Base-by-base conservation (phyloP, 2,888 invertebrate genomes). In the Anoplius nigerrimus region DNA sequence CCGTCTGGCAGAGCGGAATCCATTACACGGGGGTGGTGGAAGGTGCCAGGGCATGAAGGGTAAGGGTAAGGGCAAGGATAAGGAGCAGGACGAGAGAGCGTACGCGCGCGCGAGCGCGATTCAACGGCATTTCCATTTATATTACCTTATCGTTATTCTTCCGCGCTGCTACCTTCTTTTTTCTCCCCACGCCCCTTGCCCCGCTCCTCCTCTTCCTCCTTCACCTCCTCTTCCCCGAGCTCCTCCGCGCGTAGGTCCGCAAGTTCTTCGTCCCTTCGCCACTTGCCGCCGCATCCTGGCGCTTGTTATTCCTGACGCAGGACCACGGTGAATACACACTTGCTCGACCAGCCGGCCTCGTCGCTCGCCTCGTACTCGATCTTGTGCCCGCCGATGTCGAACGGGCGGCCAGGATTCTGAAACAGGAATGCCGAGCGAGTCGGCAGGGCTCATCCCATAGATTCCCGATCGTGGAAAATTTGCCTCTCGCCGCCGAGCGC, bases 281-380 rank as follows among this genome's bases (percentile, higher is more conserved):
- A 54, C 56, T 62, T 51, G 27, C 20, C 55, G 45, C 46, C 59
- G 34, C 57, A 18, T 53, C 13, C 18, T 3, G 21, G 27, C 21
- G 13, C 20, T 63, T 53, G 70, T 81, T 76, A 84, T 66, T 81
- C 76, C 72, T 80, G 80, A 22, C 81, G 84, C 56, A 87, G 83
- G 53, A 84, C 82, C 51, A 88, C 84, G 67, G 81, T 89, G 82
- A 90, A 90, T 71, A 88, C 87, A 84, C 91, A 91, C 77, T 88
- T 88, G 62, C 89, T 89, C 65, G 88, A 86, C 87, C 90, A 90
- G 22, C 90, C 90, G 13, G 89, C 89, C 18, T 89, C 88, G 79
- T 91, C 91, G 74, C 83, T 87, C 8, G 90, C 90, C 69, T 90
- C 89, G 81, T 90, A 91, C 71, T 89, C 89, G 65, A 90, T 86